Conservation (phyloP, 2,888 invertebrate genomes). For the Leptinotarsa tumamoca region DNA sequence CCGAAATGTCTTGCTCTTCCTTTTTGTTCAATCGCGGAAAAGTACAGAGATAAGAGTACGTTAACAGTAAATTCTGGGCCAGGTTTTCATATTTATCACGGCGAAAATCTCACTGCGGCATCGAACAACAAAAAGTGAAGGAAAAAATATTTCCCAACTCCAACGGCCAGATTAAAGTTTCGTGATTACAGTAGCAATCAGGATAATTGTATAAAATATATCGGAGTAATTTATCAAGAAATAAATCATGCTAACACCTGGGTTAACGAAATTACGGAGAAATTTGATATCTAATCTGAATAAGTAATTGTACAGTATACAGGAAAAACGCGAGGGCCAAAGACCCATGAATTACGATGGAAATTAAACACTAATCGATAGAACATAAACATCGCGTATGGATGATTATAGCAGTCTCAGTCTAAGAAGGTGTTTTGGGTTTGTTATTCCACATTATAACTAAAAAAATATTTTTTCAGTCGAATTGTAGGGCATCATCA, state of each 20-base stretch:
- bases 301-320: constrained; percentile 48
- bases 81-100: constrained; percentile 34
- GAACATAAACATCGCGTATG: constrained; percentile 27
- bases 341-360: constrained; percentile 29
- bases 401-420: not conserved
- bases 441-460: too few relatives aligned
- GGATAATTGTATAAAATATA: constrained; percentile 62
- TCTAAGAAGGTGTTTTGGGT: not conserved
- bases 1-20: constrained; percentile 36
- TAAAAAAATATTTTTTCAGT: too few relatives aligned
- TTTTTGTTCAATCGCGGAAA: constrained; percentile 36
- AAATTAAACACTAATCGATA: constrained; percentile 41
- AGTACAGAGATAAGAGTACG: constrained; percentile 38
- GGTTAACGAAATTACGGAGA: constrained; percentile 59
- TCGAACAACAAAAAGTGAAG: constrained; percentile 20
- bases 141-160: constrained; percentile 23
- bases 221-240: constrained; percentile 59
- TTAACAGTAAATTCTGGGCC: constrained; percentile 30
- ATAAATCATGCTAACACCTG: constrained; percentile 64
- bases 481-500: too few relatives aligned
- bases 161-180: constrained; percentile 53
- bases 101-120: constrained; percentile 29
- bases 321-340: constrained; percentile 41
- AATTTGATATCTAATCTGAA: constrained; percentile 51
- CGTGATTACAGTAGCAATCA: constrained; percentile 55